phyloP scores from a whole-genome alignment of 2,113 vertebrate species.

The Dipodomys merriami region DNA sequence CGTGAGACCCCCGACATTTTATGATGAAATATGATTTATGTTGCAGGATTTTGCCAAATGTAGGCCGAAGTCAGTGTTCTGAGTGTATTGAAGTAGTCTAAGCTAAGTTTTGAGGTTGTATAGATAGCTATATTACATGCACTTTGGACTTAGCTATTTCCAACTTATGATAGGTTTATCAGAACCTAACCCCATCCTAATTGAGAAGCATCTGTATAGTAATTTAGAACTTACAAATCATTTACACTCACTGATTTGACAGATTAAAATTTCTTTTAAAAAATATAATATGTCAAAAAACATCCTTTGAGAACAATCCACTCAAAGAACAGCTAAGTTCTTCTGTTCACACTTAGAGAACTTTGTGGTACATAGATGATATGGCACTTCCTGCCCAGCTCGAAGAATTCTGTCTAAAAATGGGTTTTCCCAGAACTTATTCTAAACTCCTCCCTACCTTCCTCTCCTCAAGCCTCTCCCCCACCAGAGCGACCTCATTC shows the following conservation, averaged over 20 bases:
- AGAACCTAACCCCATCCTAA: background rate
- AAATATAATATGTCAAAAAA: too few relatives aligned
- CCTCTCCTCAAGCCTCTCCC: background rate
- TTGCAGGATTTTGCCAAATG: background rate
- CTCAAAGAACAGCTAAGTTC: background rate
- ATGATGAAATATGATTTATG: background rate
- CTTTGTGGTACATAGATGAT: background rate
- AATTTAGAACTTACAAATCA: background rate
- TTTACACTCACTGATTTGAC: background rate
- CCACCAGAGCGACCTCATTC: background rate
- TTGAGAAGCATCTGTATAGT: background rate
- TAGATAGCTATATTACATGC: background rate
- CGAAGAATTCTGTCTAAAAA: fast-evolving
- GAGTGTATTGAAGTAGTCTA: background rate
- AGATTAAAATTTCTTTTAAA: too few relatives aligned
- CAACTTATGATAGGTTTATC: background rate
- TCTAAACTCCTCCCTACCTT: too few relatives aligned
- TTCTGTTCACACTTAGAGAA: background rate
- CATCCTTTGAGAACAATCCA: too few relatives aligned
- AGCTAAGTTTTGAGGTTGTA: background rate
- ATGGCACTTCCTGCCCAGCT: background rate
- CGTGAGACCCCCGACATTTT: background rate
- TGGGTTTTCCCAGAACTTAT: background rate
- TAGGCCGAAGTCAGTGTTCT: background rate
- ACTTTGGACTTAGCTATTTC: background rate